Base-by-base conservation (phyloP, 2,888 invertebrate genomes). In the Herminia tarsipennalis region DNA sequence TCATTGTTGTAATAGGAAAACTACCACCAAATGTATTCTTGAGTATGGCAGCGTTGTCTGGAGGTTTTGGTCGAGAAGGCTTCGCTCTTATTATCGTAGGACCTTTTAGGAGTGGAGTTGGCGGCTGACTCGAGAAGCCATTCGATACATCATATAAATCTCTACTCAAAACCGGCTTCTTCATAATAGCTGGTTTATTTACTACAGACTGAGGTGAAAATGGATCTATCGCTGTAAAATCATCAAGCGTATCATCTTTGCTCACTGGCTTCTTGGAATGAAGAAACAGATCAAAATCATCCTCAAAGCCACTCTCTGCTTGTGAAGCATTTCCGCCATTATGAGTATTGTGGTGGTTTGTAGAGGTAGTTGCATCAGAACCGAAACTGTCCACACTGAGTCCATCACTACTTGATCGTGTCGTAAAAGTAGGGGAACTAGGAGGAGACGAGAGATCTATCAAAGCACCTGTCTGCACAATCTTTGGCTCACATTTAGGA, bases 301-400 rank as follows among this genome's bases (percentile, higher is more conserved):
- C 96, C 80, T 97, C 96, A 75, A 96, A 96, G 2, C 96, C 95
- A 82, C 95, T 95, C 75, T 95, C 95, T 28, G 94, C 94, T 73
- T 95, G 94, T 2, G 95, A 95, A 4, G 93, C 93, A 70, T 93
- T 94, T 9, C 95, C 94, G 67, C 93, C 94, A 60, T 90, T 92
- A 25, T 91, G 83, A 14, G 86, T 79, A 49, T 88, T 87, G 38
- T 92, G 93, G 60, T 93, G 93, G 36, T 88, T 91, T 2, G 90
- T 92, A 21, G 91, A 90, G 5, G 89, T 86, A 54, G 94, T 95
- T 21, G 94, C 94, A 79, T 95, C 95, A 6, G 95, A 95, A 41
- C 95, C 95, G 67, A 95, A 95, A 73, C 95, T 95, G 66, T 95
- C 95, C 10, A 95, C 93, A 79, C 95, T 95, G 5, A 95, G 93